Percentiles rank a stretch among this genome's conserved stretches.
phyloP scores from a whole-genome alignment of 2,888 invertebrate genomes.

The Clepsis dumicolana region DNA sequence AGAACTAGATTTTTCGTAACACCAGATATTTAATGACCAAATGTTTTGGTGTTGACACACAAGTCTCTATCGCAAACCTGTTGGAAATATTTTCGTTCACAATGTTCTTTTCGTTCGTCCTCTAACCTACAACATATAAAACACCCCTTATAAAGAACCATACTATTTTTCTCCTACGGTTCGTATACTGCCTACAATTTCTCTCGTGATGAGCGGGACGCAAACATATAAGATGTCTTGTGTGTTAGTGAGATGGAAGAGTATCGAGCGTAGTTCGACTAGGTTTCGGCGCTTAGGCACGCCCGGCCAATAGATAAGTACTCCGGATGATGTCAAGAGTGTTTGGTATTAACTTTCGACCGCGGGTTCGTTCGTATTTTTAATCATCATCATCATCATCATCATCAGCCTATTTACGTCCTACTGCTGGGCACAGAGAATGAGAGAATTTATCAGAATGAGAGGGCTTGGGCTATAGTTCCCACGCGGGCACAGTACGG shows the following conservation, averaged over 20 bases:
- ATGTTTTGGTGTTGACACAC: no score
- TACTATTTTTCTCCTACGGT: not conserved
- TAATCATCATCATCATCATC: no score
- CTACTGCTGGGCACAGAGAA: no score
- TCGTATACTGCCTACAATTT: slow-evolving; percentile 10
- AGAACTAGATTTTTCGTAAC: no score
- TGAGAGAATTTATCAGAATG: no score
- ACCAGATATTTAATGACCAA: no score
- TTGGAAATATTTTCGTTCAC: no score
- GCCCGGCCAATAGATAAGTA: slow-evolving; percentile 32
- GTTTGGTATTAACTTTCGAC: slow-evolving; percentile 5
- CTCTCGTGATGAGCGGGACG: not conserved
- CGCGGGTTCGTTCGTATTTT: not conserved
- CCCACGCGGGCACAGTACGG: no score
- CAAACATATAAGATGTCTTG: not conserved
- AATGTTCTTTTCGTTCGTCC: no score
- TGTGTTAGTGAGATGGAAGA: slow-evolving; percentile 7
- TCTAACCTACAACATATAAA: not conserved
- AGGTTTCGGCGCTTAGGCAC: slow-evolving; percentile 40
- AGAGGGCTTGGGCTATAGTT: no score
- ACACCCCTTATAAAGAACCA: not conserved
- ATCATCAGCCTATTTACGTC: no score
- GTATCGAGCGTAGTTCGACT: slow-evolving; percentile 28
- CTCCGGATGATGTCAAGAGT: slow-evolving; percentile 33
- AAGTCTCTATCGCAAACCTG: no score